Evolutionary conservation across 1,140 invertebrate genomes (phyloP).

Genomic region (Zeugodacus cucurbitae): DNA sequence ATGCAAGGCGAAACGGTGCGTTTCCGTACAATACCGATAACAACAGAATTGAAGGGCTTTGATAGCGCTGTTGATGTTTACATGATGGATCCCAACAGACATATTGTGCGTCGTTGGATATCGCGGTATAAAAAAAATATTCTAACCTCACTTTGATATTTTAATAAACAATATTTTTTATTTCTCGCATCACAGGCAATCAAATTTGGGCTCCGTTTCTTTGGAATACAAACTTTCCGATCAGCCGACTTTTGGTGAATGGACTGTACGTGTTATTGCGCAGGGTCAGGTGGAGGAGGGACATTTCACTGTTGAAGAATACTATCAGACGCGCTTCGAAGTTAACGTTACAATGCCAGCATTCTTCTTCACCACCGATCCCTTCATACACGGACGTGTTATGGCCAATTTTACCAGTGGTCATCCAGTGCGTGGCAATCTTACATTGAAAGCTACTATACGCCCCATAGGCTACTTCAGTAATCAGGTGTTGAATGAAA

Average conservation of each 20-base stretch:
- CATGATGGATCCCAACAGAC: constrained; percentile 86
- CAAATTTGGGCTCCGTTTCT: constrained; percentile 90
- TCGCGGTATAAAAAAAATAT: constrained; percentile 68
- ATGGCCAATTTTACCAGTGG: constrained; percentile 95
- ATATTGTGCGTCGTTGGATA: constrained; percentile 90
- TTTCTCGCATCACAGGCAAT: constrained; percentile 67
- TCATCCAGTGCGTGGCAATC: constrained; percentile 84
- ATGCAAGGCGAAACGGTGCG: constrained; percentile 91
- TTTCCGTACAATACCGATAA: constrained; percentile 90
- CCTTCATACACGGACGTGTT: constrained; percentile 83
- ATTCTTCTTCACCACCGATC: constrained; percentile 89
- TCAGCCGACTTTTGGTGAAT: constrained; percentile 91
- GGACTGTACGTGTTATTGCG: constrained; percentile 89
- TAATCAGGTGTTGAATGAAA: constrained; percentile 64
- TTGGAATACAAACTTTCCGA: constrained; percentile 90
- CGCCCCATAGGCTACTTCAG: constrained; percentile 74
- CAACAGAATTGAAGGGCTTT: constrained; percentile 88
- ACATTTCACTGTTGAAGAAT: constrained; percentile 90
- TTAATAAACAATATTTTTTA: background rate
- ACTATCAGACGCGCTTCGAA: constrained; percentile 91
- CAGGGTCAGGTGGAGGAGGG: constrained; percentile 89
- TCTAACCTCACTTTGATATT: background rate
- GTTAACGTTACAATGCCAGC: constrained; percentile 96
- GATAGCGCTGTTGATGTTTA: constrained; percentile 89
- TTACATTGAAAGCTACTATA: constrained; percentile 84